Percentiles rank a stretch among this genome's conserved stretches.
phyloP scores from a whole-genome alignment of 2,113 vertebrate genomes.

The Rafetus swinhoei region DNA sequence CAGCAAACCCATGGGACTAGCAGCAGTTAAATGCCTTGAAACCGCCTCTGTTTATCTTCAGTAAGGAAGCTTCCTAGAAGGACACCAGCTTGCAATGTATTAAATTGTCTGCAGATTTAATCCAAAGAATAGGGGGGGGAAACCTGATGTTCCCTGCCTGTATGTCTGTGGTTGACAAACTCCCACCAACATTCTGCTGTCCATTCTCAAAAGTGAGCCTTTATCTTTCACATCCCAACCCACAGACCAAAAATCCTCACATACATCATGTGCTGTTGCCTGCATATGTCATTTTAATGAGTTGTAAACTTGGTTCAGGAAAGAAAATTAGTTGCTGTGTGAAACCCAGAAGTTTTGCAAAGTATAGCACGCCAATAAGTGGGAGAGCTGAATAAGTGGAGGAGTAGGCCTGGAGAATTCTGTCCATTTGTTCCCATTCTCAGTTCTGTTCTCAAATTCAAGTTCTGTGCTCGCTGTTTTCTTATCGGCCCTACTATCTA shows the following conservation, averaged over 20 bases:
- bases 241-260: background rate
- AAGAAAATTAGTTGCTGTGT: slow-evolving; percentile 42
- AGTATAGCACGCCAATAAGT: background rate
- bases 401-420: background rate
- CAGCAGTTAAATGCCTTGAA: background rate
- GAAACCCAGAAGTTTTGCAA: slow-evolving; percentile 26
- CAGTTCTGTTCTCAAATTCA: background rate
- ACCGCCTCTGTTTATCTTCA: background rate
- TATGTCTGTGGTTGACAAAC: background rate
- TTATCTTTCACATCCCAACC: background rate
- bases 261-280: background rate
- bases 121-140: background rate
- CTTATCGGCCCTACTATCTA: background rate
- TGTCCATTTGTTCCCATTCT: background rate
- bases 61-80: background rate
- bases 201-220: background rate
- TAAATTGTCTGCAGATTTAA: background rate
- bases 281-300: slow-evolving; percentile 7
- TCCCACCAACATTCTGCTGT: background rate
- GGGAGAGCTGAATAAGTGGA: background rate
- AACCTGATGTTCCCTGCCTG: background rate
- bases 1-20: background rate
- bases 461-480: background rate
- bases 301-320: slow-evolving; percentile 43
- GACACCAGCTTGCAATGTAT: background rate